Conservation (phyloP, 2,888 invertebrate genomes). For the Torymus tubicola region DNA sequence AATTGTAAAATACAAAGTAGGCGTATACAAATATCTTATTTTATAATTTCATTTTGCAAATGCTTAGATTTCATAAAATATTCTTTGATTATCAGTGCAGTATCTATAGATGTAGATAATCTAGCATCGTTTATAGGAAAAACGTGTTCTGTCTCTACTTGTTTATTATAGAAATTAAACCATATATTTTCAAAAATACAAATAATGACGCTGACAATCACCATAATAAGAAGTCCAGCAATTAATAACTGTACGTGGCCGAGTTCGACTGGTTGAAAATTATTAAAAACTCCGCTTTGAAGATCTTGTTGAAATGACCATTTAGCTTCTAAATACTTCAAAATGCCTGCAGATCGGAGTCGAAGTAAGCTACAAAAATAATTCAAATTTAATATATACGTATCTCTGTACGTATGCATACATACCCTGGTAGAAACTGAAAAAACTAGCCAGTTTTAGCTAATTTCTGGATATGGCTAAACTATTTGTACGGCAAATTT, state of each 20-base stretch:
- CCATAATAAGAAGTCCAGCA: conserved; percentile 58
- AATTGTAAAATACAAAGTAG: no score
- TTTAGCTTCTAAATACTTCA: conserved; percentile 73
- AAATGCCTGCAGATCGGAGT: conserved; percentile 72
- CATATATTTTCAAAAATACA: conserved; percentile 67
- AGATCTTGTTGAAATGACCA: conserved; percentile 64
- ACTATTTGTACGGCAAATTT: no score
- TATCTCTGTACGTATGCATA: no score
- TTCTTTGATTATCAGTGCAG: background rate
- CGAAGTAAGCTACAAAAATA: conserved; percentile 70
- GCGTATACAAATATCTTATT: background rate
- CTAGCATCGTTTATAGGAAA: no score
- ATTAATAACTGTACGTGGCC: conserved; percentile 63
- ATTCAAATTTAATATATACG: background rate
- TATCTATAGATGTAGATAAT: no score
- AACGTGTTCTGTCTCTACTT: no score
- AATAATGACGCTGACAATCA: conserved; percentile 62
- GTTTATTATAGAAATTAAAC: conserved; percentile 46
- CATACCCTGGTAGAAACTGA: no score
- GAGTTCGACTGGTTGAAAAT: conserved; percentile 64
- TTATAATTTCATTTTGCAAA: background rate
- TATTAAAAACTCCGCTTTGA: conserved; percentile 35
- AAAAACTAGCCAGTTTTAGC: no score
- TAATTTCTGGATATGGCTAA: no score
- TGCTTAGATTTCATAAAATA: background rate